Evolutionary conservation across 53 echinoderm and acorn worm species (phyloP).

Genomic region (Stichopus horrens): DNA sequence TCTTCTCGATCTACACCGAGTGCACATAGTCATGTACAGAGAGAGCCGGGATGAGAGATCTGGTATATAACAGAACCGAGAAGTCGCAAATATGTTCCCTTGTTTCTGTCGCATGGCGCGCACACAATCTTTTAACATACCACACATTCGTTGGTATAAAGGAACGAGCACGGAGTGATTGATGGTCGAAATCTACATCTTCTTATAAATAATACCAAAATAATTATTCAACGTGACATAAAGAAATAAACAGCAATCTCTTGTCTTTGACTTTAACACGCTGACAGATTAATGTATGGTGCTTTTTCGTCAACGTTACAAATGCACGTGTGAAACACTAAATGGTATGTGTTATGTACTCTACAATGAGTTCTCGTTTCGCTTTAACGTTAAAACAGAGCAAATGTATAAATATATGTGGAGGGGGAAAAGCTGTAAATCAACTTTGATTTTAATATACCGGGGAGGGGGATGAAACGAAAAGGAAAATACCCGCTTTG

Average conservation of each 20-base stretch:
- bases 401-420: too few species aligned
- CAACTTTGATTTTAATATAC: too few species aligned
- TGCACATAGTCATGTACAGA: neutral
- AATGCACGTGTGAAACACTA: neutral
- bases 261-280: neutral
- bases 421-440: too few species aligned
- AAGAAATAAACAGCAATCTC: conserved; percentile 9
- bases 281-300: conserved; percentile 31
- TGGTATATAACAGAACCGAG: neutral
- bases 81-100: neutral
- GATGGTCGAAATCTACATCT: neutral
- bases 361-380: too few species aligned
- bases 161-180: conserved; percentile 1
- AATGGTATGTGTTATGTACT: neutral
- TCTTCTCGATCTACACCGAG: neutral
- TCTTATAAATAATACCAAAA: conserved; percentile 31
- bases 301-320: conserved; percentile 13
- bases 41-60: neutral
- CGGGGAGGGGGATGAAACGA: too few species aligned
- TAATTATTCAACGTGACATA: conserved; percentile 41
- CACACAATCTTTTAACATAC: conserved; percentile 5
- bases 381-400: too few species aligned
- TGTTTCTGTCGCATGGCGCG: neutral
- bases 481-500: too few species aligned
- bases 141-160: neutral